A percentile compares a stretch with the other conserved stretches of the same genome.
These are phyloP conservation scores for Phyllostomus discolor DNA, from an alignment of 2,113 vertebrate species.

Conservation along the genomic window DNA sequence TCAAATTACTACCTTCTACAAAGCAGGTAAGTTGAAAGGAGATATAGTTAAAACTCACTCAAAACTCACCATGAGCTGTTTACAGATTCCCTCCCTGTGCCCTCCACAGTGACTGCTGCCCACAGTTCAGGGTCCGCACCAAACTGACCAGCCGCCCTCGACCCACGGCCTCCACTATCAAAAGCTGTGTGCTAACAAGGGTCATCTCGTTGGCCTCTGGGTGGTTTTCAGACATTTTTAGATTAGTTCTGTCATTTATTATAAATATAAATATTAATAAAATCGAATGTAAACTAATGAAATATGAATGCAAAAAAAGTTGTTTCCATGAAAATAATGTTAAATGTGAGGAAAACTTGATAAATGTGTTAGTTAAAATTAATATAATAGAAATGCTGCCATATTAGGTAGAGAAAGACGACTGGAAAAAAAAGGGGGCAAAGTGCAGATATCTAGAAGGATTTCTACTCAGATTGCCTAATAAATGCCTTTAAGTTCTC, in stretches of 20 bases:
- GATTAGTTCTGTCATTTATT: background rate
- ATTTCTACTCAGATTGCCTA: background rate
- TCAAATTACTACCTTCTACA: accelerated
- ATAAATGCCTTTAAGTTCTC: background rate
- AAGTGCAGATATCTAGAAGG: background rate
- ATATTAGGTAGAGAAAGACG: background rate
- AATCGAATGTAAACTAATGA: background rate
- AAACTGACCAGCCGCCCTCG: background rate
- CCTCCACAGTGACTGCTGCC: background rate
- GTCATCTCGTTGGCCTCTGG: background rate
- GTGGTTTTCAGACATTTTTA: background rate
- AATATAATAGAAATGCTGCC: background rate
- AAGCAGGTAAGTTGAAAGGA: accelerated
- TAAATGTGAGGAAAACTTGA: background rate
- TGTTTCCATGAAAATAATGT: background rate
- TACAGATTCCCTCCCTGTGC: background rate
- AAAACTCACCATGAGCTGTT: background rate
- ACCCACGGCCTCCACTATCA: background rate
- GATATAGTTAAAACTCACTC: background rate
- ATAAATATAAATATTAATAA: background rate
- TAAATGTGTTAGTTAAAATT: background rate
- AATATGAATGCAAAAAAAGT: background rate
- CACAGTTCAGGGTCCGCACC: background rate
- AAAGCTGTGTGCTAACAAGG: background rate
- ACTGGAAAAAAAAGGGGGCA: background rate